A percentile compares a stretch with the other conserved stretches of the same genome.
These are phyloP conservation scores for Platorchestia sp. DNA, from an alignment of 1,140 invertebrate genomes.

Conservation along the genomic window DNA sequence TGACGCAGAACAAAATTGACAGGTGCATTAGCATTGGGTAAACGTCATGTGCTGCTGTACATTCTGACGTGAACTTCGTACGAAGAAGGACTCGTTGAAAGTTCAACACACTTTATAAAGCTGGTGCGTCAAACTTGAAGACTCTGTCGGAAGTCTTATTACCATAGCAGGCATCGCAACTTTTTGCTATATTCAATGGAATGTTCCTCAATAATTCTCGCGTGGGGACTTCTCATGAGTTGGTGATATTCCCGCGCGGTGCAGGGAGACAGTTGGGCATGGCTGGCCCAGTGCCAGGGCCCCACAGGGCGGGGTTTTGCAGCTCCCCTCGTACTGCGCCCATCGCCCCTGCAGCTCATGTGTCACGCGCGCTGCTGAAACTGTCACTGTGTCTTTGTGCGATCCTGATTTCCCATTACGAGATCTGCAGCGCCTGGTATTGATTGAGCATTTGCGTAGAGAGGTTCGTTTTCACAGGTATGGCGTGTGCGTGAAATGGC, in stretches of 20 bases:
- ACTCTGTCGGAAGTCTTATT: background rate
- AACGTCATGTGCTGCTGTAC: background rate
- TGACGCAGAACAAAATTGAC: background rate
- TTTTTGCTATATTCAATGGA: background rate
- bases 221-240: background rate
- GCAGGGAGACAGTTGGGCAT: background rate
- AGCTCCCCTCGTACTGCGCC: background rate
- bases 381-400: background rate
- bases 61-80: background rate
- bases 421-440: background rate
- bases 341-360: background rate
- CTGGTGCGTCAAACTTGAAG: background rate
- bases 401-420: background rate
- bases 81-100: background rate
- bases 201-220: background rate
- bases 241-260: background rate
- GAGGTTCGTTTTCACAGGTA: background rate
- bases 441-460: background rate
- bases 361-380: background rate
- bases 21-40: background rate
- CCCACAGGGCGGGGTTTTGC: background rate
- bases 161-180: background rate
- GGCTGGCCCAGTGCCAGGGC: background rate
- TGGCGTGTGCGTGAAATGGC: background rate
- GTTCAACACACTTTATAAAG: background rate